Evolutionary conservation across 2,113 vertebrate species (phyloP), one percentile per base, ranked within the genome.

Genomic region (Vidua chalybeata): DNA sequence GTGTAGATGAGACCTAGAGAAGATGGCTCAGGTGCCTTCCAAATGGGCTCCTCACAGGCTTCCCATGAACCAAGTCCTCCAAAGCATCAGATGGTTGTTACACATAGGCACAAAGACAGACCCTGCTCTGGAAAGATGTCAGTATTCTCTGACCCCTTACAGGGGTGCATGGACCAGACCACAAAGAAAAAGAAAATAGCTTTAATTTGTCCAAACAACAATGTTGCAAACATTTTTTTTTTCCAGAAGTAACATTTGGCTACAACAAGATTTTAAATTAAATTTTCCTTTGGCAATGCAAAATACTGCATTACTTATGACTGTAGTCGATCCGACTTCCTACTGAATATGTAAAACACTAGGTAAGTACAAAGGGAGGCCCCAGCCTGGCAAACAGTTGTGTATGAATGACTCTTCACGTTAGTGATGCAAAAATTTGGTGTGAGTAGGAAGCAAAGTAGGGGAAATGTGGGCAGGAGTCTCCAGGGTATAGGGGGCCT

Each of bases 181-280:
- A 21, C 3, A 1, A 80, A 85, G n/a, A 10, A n/a, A 86, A 87
- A 87, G 62, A 89, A 91, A 63, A 15, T n/a, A 62, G 16, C 49
- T 85, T 71, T 66, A 88, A 86, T 87, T 95, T 94, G 46, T 85
- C 46, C 82, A 74, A 90, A 93, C 48, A 93, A 91, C 62, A 91
- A 69, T 4, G 10, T 18, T 77, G 49, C 67, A 93, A 91, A 83
- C 55, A 77, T 73, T 83, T 20, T 87, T 87, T 95, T 93, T 84
- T 94, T 55, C 84, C 90, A 85, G 84, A 95, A 95, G 78, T 61
- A 92, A 81, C 28, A 58, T 72, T 94, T 84, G 48, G 33, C 58
- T 88, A 66, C 63, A 85, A 87, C 43, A 92, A 85, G 46, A 76
- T 55, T 10, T 0, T 93, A 90, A 96, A 93, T 87, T 91, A 69